Conservation (phyloP, 2,113 vertebrate genomes). For the Enhydra lutris region DNA sequence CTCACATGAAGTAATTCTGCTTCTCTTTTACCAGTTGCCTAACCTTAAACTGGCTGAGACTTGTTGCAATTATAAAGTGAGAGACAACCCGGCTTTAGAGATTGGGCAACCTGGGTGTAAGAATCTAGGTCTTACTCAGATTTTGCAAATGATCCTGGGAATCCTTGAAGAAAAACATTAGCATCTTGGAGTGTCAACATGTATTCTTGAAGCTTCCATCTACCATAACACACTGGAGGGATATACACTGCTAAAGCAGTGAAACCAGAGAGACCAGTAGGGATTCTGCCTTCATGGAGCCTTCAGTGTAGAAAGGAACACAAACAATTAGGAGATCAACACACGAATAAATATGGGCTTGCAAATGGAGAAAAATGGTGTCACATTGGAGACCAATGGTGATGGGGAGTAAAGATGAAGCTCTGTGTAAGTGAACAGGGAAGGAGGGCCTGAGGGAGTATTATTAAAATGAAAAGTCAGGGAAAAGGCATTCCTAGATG, state of each 20-base stretch:
- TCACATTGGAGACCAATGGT: not conserved
- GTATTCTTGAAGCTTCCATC: not conserved
- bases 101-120: not conserved
- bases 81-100: not conserved
- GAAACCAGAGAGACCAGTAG: not conserved
- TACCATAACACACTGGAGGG: not conserved
- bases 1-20: not conserved
- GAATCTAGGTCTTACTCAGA: not conserved
- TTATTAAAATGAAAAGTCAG: not conserved
- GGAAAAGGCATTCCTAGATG: not conserved
- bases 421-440: not conserved
- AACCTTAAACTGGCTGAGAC: not conserved
- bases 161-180: not conserved
- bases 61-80: not conserved
- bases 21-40: conserved; percentile 23
- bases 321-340: not conserved
- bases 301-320: not conserved
- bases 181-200: not conserved
- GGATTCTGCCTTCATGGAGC: not conserved
- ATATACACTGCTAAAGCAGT: not conserved
- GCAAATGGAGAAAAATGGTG: not conserved
- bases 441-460: not conserved
- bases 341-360: not conserved
- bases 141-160: not conserved
- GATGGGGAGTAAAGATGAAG: not conserved